phyloP scores from a whole-genome alignment of 2,797 vertebrate species.

The Gambelia wislizenii region DNA sequence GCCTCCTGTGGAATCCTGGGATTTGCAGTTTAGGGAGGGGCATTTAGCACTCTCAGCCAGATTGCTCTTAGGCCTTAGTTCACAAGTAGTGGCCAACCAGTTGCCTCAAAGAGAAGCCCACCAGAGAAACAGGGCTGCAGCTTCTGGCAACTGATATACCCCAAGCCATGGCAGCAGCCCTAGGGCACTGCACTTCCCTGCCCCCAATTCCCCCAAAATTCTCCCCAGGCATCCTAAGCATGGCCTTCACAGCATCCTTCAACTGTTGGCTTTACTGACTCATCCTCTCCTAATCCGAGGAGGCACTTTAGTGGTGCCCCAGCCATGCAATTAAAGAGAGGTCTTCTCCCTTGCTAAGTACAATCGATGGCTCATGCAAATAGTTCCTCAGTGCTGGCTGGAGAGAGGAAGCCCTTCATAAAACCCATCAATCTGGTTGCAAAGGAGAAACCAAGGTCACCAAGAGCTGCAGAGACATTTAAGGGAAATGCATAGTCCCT shows the following conservation, averaged over 20 bases:
- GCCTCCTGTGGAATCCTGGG: too few relatives aligned
- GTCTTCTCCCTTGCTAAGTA: not conserved
- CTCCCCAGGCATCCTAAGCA: too few relatives aligned
- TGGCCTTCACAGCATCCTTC: not conserved
- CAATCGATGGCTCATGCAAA: constrained; percentile 60
- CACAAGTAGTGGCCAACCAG: too few relatives aligned
- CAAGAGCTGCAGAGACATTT: not conserved
- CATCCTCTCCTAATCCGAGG: constrained; percentile 57
- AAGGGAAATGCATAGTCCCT: constrained; percentile 38
- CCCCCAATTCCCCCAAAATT: too few relatives aligned
- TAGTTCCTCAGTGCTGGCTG: constrained; percentile 53
- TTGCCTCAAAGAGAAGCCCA: not conserved
- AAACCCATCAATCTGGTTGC: constrained; percentile 27
- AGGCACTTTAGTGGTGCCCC: constrained; percentile 37
- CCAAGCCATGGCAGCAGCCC: too few relatives aligned
- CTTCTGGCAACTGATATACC: too few relatives aligned
- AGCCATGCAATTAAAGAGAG: constrained; percentile 49
- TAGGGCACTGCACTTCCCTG: too few relatives aligned
- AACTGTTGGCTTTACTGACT: not conserved
- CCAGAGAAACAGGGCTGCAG: too few relatives aligned
- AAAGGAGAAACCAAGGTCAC: rapidly evolving
- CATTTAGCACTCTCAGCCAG: too few relatives aligned
- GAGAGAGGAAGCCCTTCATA: constrained; percentile 61
- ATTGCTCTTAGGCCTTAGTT: too few relatives aligned
- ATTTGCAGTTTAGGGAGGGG: too few relatives aligned